Percentiles rank a stretch among this genome's conserved stretches.
These are phyloP conservation scores for Chionoecetes opilio DNA, from an alignment of 1,140 invertebrate species.

Conservation along the genomic window DNA sequence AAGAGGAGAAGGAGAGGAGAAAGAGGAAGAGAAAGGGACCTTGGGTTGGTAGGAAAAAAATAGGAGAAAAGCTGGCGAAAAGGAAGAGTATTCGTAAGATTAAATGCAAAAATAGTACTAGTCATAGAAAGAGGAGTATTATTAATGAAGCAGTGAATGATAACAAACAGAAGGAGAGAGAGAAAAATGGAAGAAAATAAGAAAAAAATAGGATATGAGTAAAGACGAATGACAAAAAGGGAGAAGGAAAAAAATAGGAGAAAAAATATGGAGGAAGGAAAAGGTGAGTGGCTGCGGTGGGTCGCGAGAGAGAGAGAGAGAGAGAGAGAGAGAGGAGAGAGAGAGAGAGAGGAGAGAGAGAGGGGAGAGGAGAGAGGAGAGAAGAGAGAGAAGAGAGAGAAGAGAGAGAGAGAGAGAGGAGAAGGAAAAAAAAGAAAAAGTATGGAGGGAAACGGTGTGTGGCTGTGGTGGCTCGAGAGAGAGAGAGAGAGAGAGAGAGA, in stretches of 20 bases:
- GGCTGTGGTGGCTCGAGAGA: neutral
- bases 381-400: neutral
- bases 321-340: conserved; percentile 40
- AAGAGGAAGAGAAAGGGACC: neutral
- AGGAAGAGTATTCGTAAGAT: too few relatives aligned
- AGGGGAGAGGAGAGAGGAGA: neutral
- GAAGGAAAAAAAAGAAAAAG: conserved; percentile 9
- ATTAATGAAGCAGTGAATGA: neutral
- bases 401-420: neutral
- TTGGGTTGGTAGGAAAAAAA: neutral
- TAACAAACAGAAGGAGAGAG: neutral
- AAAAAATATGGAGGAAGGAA: neutral
- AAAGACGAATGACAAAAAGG: neutral
- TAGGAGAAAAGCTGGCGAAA: neutral
- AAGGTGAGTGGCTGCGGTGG: neutral
- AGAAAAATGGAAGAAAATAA: neutral
- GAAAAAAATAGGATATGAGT: too few relatives aligned
- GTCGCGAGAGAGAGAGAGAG: neutral
- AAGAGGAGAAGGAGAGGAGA: neutral
- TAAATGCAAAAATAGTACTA: too few relatives aligned
- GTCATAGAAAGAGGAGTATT: neutral
- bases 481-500: conserved; percentile 50
- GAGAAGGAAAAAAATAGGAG: neutral
- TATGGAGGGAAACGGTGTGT: neutral
- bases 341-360: conserved; percentile 35